Evolutionary conservation across 2,888 invertebrate genomes (phyloP).

Genomic region (Eudasyphora cyanicolor): DNA sequence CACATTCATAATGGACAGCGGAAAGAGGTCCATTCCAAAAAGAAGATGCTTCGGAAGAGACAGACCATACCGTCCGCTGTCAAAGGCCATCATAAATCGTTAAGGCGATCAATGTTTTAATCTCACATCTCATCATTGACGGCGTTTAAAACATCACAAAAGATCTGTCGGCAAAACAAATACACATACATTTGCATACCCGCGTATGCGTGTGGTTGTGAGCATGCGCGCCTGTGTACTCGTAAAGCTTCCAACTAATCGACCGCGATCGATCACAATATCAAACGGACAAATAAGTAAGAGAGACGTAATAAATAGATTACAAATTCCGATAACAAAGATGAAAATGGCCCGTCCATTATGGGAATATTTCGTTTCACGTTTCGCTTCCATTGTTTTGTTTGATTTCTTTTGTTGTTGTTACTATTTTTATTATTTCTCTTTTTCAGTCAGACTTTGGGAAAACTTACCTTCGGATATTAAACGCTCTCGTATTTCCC

Average conservation of each 20-base stretch:
- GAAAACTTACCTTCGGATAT: constrained; percentile 93
- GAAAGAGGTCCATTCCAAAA: constrained; percentile 9
- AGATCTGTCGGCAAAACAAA: constrained; percentile 34
- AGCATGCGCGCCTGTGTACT: neutral
- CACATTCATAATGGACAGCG: constrained; percentile 5
- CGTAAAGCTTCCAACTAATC: constrained; percentile 54
- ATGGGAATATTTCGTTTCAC: constrained; percentile 52
- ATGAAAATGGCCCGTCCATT: constrained; percentile 25
- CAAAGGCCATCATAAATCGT: constrained; percentile 12
- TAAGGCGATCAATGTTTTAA: constrained; percentile 46
- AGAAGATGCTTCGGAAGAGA: neutral
- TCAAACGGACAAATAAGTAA: constrained; percentile 55
- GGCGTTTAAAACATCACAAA: constrained; percentile 44
- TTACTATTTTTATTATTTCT: neutral
- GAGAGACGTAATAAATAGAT: constrained; percentile 39
- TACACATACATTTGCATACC: constrained; percentile 18
- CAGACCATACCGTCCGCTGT: neutral
- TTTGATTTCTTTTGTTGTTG: neutral
- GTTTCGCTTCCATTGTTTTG: neutral
- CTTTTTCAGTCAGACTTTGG: neutral
- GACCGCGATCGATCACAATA: constrained; percentile 63
- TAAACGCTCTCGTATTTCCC: constrained; percentile 98
- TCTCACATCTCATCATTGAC: constrained; percentile 56
- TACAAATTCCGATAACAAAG: constrained; percentile 50
- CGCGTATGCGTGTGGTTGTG: neutral